These are phyloP conservation scores for Stegana nigrithorax DNA, from an alignment of 2,888 invertebrate species.

Conservation along the genomic window DNA sequence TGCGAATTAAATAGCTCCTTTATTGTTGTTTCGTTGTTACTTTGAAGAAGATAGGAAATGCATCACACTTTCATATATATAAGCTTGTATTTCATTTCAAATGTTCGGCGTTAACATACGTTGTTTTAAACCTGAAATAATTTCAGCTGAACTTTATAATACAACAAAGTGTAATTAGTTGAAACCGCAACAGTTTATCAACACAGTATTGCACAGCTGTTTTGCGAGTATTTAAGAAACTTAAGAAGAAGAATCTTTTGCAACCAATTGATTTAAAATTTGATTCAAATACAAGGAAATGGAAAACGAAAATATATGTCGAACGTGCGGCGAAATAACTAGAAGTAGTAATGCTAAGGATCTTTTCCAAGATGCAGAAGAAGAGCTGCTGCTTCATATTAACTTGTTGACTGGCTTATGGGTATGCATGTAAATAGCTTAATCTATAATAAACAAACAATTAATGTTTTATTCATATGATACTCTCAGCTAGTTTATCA, in stretches of 20 bases:
- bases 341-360: not conserved
- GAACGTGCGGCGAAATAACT: slow-evolving; percentile 3
- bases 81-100: no score
- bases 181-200: no score
- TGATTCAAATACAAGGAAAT: not conserved
- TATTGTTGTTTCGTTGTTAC: no score
- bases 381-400: not conserved
- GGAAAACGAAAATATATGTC: not conserved
- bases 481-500: not conserved
- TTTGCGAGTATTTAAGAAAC: not conserved
- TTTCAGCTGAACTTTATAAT: no score
- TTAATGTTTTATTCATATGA: not conserved
- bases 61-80: no score
- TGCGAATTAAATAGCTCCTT: no score
- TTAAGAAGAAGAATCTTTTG: no score
- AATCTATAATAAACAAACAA: no score
- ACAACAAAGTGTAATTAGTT: not conserved
- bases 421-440: no score
- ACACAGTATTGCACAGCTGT: not conserved
- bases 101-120: no score
- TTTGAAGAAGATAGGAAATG: no score
- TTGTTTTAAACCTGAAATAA: no score
- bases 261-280: not conserved
- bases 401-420: not conserved
- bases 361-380: not conserved